Evolutionary conservation across 2,113 vertebrate species (phyloP).

Genomic region (Pontoporia blainvillei): DNA sequence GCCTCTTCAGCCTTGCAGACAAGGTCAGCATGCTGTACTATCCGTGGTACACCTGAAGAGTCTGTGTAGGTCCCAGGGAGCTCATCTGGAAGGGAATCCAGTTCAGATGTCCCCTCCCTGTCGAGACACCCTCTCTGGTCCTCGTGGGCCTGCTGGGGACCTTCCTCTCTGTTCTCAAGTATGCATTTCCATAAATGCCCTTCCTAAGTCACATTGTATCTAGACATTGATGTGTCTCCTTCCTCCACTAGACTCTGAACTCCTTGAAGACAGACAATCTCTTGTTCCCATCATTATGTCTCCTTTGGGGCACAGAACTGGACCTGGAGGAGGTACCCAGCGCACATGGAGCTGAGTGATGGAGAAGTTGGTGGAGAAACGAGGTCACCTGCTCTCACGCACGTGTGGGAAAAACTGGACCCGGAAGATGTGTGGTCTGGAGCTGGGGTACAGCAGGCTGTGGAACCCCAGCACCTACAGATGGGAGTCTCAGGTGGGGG

Average conservation of each 20-base stretch:
- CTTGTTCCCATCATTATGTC: not conserved
- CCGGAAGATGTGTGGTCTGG: not conserved
- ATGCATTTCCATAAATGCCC: not conserved
- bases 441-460: not conserved
- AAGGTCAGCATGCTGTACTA: not conserved
- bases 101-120: not conserved
- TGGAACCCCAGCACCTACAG: not conserved
- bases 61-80: not conserved
- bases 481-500: not conserved
- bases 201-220: accelerated
- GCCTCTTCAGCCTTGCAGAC: no score
- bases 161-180: not conserved
- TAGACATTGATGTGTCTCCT: accelerated
- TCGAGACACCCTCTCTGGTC: not conserved
- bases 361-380: not conserved
- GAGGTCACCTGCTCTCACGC: not conserved
- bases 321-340: not conserved
- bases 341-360: accelerated
- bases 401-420: not conserved
- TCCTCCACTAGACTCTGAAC: not conserved
- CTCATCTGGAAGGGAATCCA: not conserved
- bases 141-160: accelerated
- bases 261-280: not conserved
- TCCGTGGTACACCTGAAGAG: not conserved
- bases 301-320: not conserved